Percentiles rank a stretch among this genome's conserved stretches.
phyloP scores from a whole-genome alignment of 2,888 invertebrate genomes.

The Leptinotarsa rubiginosa region DNA sequence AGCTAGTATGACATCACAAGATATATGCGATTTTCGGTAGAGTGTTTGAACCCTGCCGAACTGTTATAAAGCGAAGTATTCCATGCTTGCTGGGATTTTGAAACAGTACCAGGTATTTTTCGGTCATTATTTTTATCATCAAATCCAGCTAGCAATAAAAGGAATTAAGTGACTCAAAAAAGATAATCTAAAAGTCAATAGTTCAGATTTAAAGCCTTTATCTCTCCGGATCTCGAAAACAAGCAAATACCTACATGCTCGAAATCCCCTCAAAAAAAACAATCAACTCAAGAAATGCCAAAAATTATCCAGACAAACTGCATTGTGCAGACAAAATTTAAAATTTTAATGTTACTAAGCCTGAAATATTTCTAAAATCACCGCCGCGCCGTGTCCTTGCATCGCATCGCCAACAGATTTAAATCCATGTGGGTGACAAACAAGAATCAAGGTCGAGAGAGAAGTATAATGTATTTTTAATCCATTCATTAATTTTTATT shows the following conservation, averaged over 20 bases:
- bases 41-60: too few relatives aligned
- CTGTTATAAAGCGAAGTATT: too few relatives aligned
- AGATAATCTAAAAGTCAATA: slow-evolving; percentile 21
- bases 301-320: slow-evolving; percentile 60
- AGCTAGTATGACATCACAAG: too few relatives aligned
- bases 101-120: too few relatives aligned
- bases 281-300: slow-evolving; percentile 50
- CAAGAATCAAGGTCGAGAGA: slow-evolving; percentile 39
- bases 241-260: slow-evolving; percentile 40
- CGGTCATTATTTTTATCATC: not conserved
- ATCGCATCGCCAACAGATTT: slow-evolving; percentile 42
- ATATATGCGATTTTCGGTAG: too few relatives aligned
- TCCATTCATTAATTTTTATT: slow-evolving; percentile 44
- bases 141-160: not conserved
- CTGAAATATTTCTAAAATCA: slow-evolving; percentile 60
- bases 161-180: not conserved
- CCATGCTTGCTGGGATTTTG: too few relatives aligned
- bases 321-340: slow-evolving; percentile 57
- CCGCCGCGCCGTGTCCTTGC: slow-evolving; percentile 56
- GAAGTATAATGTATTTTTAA: slow-evolving; percentile 42
- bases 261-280: slow-evolving; percentile 43
- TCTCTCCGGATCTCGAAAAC: slow-evolving; percentile 28
- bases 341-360: slow-evolving; percentile 59
- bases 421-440: slow-evolving; percentile 52
- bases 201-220: slow-evolving; percentile 13